Conservation (phyloP, 1,140 invertebrate genomes). For the Laodelphax striatellus region DNA sequence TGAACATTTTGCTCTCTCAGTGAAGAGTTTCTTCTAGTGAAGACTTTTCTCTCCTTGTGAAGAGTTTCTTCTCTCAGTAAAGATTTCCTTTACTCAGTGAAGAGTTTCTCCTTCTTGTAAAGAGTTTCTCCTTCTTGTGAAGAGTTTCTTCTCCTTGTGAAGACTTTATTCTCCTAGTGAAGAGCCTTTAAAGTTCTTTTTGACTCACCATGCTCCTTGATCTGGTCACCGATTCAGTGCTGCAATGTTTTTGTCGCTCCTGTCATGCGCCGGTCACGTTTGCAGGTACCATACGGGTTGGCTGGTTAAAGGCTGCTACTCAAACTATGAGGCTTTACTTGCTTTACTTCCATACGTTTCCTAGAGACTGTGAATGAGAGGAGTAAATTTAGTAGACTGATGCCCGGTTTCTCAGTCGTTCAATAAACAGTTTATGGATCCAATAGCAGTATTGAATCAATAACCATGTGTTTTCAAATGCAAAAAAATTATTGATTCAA, state of each 20-base stretch:
- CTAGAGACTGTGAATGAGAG: too few species aligned
- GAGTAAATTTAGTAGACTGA: too few species aligned
- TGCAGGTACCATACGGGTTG: slow-evolving; percentile 40
- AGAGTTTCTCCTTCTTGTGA: neutral
- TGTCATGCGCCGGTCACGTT: slow-evolving; percentile 66
- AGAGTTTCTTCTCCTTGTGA: neutral
- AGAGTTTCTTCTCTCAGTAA: neutral
- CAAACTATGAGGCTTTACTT: neutral
- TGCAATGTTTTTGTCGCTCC: slow-evolving; percentile 82
- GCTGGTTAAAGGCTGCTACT: too few species aligned
- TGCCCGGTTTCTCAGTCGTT: too few species aligned
- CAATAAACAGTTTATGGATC: too few species aligned
- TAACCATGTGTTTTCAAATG: too few species aligned
- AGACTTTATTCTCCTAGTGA: too few species aligned
- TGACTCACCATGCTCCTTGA: slow-evolving; percentile 49
- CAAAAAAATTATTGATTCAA: too few species aligned
- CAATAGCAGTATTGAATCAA: too few species aligned
- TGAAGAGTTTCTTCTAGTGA: neutral
- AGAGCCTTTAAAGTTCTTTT: slow-evolving; percentile 23
- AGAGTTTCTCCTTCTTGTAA: neutral
- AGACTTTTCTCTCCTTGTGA: too few species aligned
- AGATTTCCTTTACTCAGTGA: neutral
- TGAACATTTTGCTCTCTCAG: neutral
- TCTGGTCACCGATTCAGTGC: slow-evolving; percentile 71
- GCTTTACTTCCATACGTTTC: neutral